Conservation (phyloP, 2,797 vertebrate genomes). For the Chelidonichthys spinosus region DNA sequence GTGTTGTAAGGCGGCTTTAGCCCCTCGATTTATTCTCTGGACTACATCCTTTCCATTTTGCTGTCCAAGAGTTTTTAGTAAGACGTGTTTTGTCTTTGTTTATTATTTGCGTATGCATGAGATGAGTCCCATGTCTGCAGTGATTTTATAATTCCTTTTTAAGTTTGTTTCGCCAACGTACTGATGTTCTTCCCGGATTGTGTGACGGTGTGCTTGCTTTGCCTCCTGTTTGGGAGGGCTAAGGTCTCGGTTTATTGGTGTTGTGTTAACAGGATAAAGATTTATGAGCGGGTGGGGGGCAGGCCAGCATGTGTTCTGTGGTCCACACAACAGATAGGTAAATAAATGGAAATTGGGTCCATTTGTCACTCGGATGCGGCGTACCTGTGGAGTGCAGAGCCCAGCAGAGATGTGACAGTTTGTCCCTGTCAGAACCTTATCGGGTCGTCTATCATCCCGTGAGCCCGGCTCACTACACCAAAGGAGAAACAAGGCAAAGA, state of each 20-base stretch:
- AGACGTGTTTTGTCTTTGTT: constrained; percentile 12
- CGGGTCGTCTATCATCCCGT: constrained; percentile 54
- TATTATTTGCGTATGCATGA: constrained; percentile 31
- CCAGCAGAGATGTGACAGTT: constrained; percentile 58
- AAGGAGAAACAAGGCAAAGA: constrained; percentile 26
- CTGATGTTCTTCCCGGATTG: constrained; percentile 22
- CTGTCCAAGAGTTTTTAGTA: constrained; percentile 32
- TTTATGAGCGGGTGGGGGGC: constrained; percentile 65
- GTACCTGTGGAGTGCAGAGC: constrained; percentile 67
- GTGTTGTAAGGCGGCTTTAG: constrained; percentile 55
- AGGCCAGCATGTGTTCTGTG: constrained; percentile 65
- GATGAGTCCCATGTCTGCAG: constrained; percentile 29
- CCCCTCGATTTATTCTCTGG: constrained; percentile 48
- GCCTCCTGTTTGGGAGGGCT: constrained; percentile 61
- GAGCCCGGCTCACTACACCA: constrained; percentile 23
- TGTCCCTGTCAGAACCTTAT: constrained; percentile 59
- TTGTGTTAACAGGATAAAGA: constrained; percentile 79
- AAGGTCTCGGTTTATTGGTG: constrained; percentile 72
- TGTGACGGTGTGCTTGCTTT: constrained; percentile 59
- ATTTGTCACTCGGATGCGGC: constrained; percentile 71
- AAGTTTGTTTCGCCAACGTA: constrained; percentile 51
- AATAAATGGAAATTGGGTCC: constrained; percentile 80
- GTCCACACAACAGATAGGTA: constrained; percentile 73
- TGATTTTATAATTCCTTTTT: constrained; percentile 51
- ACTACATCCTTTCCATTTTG: constrained; percentile 42